Conservation (phyloP, 2,888 invertebrate species). For the Acanthoscelides obtectus region DNA sequence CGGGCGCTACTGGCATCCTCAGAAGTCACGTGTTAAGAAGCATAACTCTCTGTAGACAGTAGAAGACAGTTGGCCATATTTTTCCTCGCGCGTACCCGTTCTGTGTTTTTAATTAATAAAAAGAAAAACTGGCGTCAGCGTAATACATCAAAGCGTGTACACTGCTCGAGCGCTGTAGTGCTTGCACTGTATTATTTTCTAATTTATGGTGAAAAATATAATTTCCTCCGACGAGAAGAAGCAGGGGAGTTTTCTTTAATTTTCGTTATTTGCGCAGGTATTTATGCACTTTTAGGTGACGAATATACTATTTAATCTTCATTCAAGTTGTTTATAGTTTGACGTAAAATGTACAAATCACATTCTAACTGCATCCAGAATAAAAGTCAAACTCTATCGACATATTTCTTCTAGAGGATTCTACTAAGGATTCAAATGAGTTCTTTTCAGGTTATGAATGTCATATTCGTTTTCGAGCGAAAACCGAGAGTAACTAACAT, state of each 20-base stretch:
- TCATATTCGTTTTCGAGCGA: too few relatives aligned
- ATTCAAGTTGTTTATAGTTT: too few relatives aligned
- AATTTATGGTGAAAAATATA: background rate
- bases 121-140: conserved; percentile 25
- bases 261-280: background rate
- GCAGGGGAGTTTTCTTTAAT: background rate
- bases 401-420: too few relatives aligned
- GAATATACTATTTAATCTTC: too few relatives aligned
- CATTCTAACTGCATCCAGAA: too few relatives aligned
- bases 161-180: background rate
- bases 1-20: background rate
- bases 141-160: conserved; percentile 23
- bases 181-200: conserved; percentile 1
- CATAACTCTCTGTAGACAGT: conserved; percentile 47
- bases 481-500: too few relatives aligned
- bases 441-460: too few relatives aligned
- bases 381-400: too few relatives aligned
- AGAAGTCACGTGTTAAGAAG: conserved; percentile 44
- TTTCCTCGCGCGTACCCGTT: conserved; percentile 25
- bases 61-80: conserved; percentile 41
- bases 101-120: conserved; percentile 36
- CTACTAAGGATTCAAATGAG: too few relatives aligned
- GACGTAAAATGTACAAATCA: too few relatives aligned
- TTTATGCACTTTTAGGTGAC: too few relatives aligned
- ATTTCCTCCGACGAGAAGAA: background rate